Conservation (phyloP, 2,888 invertebrate species). For the Xestia sexstrigata region DNA sequence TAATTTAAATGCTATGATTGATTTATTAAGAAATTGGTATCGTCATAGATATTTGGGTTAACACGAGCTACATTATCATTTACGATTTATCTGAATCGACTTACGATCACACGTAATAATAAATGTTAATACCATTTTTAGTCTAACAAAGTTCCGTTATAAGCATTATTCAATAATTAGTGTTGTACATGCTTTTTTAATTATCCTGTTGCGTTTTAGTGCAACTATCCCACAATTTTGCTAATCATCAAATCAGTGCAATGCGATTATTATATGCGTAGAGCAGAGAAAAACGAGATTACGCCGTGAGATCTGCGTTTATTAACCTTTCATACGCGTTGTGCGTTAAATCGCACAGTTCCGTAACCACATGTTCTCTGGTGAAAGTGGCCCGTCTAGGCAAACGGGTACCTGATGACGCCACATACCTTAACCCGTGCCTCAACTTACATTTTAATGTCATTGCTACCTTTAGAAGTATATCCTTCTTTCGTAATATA, state of each 20-base stretch:
- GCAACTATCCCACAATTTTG: background rate
- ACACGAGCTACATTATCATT: background rate
- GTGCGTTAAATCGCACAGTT: constrained; percentile 32
- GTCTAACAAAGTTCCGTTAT: background rate
- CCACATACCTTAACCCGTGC: constrained; percentile 36
- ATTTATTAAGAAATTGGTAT: constrained; percentile 4
- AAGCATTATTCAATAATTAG: background rate
- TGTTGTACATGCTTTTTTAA: background rate
- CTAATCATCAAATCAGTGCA: background rate
- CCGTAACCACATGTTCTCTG: constrained; percentile 30
- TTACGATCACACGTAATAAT: background rate
- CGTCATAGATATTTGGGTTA: constrained; percentile 6
- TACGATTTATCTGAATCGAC: background rate
- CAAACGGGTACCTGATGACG: constrained; percentile 52
- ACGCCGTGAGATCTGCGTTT: constrained; percentile 12
- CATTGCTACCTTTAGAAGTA: constrained; percentile 27
- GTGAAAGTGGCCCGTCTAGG: constrained; percentile 62
- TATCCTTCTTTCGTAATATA: constrained; percentile 31
- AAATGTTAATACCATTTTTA: background rate
- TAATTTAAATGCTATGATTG: constrained; percentile 1
- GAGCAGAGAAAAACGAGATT: constrained; percentile 10
- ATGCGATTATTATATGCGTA: background rate
- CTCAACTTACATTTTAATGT: constrained; percentile 41
- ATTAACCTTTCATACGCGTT: constrained; percentile 18
- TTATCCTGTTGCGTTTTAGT: background rate